Conservation (phyloP, 2,888 invertebrate species). For the Stenolophus ochropezus region DNA sequence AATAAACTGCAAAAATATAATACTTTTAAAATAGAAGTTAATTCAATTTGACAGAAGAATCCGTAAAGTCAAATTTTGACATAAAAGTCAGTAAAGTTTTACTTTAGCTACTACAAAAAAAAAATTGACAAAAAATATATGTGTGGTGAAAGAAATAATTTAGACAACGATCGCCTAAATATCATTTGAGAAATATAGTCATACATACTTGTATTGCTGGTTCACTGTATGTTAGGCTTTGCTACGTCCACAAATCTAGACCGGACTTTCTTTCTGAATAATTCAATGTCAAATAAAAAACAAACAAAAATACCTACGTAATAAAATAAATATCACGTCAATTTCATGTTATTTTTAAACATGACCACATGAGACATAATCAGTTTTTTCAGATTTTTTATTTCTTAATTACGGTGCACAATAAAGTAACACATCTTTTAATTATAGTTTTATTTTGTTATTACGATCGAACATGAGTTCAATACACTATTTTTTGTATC, state of each 20-base stretch:
- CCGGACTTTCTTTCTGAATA: neutral
- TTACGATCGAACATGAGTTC: neutral
- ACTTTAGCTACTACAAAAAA: too few species aligned
- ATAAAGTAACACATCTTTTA: neutral
- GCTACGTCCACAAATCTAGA: neutral
- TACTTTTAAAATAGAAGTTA: too few species aligned
- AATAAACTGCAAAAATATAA: too few species aligned
- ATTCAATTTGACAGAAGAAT: too few species aligned
- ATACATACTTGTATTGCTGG: neutral
- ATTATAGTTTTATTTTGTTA: neutral
- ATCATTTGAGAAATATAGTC: too few species aligned
- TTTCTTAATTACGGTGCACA: neutral
- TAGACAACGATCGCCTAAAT: too few species aligned
- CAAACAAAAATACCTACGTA: neutral
- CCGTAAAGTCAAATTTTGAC: too few species aligned
- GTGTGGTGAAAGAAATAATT: too few species aligned
- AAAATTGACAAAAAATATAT: too few species aligned
- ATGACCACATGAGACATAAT: neutral
- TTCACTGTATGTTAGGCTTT: neutral
- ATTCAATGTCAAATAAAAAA: conserved; percentile 11
- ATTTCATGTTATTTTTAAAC: conserved; percentile 8
- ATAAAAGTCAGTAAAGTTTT: too few species aligned
- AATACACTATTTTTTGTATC: neutral
- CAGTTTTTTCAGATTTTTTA: neutral
- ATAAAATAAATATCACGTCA: conserved; percentile 9